A percentile compares a stretch with the other conserved stretches of the same genome.
Conservation (phyloP, 2,888 invertebrate genomes). For the Chloroclystis v-ata region DNA sequence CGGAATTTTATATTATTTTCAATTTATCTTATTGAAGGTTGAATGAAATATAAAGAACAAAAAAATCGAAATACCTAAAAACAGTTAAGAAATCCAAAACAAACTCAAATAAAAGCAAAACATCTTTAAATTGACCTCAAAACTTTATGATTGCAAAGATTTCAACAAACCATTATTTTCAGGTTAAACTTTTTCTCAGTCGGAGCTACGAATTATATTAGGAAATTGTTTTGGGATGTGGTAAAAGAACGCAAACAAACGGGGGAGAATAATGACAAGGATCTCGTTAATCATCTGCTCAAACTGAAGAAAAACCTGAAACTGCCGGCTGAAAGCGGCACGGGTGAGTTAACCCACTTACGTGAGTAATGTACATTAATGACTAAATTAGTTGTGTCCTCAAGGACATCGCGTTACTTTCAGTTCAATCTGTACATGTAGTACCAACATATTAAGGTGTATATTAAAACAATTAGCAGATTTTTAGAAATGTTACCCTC, state of each 20-base stretch:
- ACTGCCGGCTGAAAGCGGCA: conserved; percentile 43
- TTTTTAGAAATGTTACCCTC: no score
- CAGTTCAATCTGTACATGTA: no score
- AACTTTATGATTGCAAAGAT: background rate
- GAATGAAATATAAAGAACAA: no score
- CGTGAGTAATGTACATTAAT: background rate
- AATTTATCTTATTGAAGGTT: no score
- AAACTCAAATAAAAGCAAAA: no score
- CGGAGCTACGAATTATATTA: conserved; percentile 51
- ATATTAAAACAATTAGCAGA: no score
- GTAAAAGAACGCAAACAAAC: conserved; percentile 44
- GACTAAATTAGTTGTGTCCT: background rate
- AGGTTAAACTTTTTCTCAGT: conserved; percentile 57
- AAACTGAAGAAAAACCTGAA: conserved; percentile 53
- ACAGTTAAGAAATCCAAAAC: no score
- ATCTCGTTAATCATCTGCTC: conserved; percentile 56
- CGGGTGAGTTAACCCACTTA: conserved; percentile 34
- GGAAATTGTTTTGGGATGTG: conserved; percentile 49
- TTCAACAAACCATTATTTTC: conserved; percentile 8
- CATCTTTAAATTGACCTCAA: background rate
- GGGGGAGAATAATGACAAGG: conserved; percentile 39
- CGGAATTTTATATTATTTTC: no score
- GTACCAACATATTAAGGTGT: no score
- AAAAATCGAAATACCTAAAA: no score
- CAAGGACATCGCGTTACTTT: background rate